These are phyloP conservation scores for Diplogasteroides magnus DNA, from an alignment of 1,140 invertebrate species.

Conservation along the genomic window DNA sequence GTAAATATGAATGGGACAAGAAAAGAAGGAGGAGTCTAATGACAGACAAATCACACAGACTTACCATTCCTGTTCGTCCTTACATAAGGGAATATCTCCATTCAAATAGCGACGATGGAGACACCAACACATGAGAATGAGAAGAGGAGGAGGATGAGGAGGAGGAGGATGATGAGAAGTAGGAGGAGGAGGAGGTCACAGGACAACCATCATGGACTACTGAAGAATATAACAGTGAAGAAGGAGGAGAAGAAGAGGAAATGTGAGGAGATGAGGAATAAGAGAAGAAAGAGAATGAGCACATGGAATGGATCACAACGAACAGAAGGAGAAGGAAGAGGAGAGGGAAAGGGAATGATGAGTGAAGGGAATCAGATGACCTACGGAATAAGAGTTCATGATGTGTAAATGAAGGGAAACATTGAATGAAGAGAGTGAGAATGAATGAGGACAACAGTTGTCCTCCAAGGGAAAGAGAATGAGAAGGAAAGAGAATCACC, in stretches of 20 bases:
- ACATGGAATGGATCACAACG: too few relatives aligned
- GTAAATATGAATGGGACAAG: background rate
- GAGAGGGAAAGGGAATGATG: too few relatives aligned
- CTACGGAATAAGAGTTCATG: too few relatives aligned
- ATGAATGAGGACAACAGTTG: too few relatives aligned
- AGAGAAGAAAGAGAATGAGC: background rate
- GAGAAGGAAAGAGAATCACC: too few relatives aligned
- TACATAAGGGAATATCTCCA: constrained; percentile 25
- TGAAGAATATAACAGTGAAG: too few relatives aligned
- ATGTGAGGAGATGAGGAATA: background rate
- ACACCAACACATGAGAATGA: constrained; percentile 9
- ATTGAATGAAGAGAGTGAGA: too few relatives aligned
- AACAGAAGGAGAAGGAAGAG: too few relatives aligned
- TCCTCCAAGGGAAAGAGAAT: too few relatives aligned
- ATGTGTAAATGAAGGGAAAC: too few relatives aligned
- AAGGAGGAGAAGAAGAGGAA: background rate
- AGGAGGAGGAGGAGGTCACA: background rate
- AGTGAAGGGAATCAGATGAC: too few relatives aligned
- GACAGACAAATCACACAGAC: background rate
- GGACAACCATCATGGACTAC: too few relatives aligned
- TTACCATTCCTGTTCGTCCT: constrained; percentile 42
- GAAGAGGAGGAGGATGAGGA: background rate
- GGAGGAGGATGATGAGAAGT: background rate
- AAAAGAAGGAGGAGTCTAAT: background rate
- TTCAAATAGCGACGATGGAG: background rate